phyloP scores from a whole-genome alignment of 2,888 invertebrate species.

The Coenonympha glycerion region DNA sequence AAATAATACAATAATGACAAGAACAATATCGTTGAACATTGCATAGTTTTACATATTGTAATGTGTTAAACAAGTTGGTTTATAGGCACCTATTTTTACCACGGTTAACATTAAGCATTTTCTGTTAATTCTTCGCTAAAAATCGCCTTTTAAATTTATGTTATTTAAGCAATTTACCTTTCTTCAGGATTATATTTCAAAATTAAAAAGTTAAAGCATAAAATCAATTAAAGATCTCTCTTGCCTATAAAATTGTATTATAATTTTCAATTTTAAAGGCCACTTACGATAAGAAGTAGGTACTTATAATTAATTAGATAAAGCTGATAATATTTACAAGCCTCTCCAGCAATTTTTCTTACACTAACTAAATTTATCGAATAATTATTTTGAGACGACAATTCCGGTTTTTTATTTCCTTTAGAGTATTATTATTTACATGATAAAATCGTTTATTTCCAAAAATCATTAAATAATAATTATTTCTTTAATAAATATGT shows the following conservation, averaged over 20 bases:
- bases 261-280: constrained; percentile 1
- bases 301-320: constrained; percentile 15
- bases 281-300: not conserved
- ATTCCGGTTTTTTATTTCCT: constrained; percentile 61
- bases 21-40: constrained; percentile 14
- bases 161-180: too few relatives aligned
- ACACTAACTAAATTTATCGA: constrained; percentile 40
- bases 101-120: too few relatives aligned
- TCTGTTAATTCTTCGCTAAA: too few relatives aligned
- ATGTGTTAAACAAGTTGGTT: not conserved
- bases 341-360: constrained; percentile 45
- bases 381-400: constrained; percentile 50
- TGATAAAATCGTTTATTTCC: constrained; percentile 41
- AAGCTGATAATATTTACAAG: constrained; percentile 65
- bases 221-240: not conserved
- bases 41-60: too few relatives aligned
- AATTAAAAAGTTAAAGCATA: not conserved
- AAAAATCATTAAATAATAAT: constrained; percentile 28
- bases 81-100: too few relatives aligned
- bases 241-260: not conserved
- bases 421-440: too few relatives aligned
- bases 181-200: too few relatives aligned
- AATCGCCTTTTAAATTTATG: too few relatives aligned
- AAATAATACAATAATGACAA: constrained; percentile 43
- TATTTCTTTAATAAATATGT: constrained; percentile 32